phyloP scores from a whole-genome alignment of 2,113 vertebrate genomes.

The Chauna torquata region DNA sequence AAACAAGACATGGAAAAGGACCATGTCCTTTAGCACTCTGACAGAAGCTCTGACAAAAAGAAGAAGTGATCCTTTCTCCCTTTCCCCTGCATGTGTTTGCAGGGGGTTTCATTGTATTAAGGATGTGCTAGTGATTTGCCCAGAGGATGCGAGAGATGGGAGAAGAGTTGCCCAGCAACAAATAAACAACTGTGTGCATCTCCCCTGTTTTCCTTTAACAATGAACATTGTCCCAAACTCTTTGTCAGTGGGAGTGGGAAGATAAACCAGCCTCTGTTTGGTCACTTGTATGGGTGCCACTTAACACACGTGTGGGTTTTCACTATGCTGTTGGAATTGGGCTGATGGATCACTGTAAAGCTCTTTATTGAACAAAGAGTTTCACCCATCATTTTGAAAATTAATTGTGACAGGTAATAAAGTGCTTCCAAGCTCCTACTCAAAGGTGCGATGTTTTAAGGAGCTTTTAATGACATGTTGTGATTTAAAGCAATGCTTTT shows the following conservation, averaged over 20 bases:
- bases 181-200: neutral
- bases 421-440: neutral
- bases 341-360: neutral
- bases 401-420: neutral
- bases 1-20: neutral
- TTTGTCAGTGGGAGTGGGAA: neutral
- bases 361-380: neutral
- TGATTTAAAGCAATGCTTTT: neutral
- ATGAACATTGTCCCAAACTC: neutral
- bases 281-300: neutral
- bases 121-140: neutral
- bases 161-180: neutral
- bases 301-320: fast-evolving
- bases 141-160: neutral
- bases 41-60: neutral
- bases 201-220: neutral
- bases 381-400: neutral
- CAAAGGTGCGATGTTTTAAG: neutral
- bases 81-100: neutral
- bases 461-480: neutral
- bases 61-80: neutral
- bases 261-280: neutral
- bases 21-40: neutral
- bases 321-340: neutral
- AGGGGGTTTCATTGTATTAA: neutral